Evolutionary conservation across 2,797 vertebrate species (phyloP), one percentile per base, ranked within the genome.

Genomic region (Arrhamphus sclerolepis): DNA sequence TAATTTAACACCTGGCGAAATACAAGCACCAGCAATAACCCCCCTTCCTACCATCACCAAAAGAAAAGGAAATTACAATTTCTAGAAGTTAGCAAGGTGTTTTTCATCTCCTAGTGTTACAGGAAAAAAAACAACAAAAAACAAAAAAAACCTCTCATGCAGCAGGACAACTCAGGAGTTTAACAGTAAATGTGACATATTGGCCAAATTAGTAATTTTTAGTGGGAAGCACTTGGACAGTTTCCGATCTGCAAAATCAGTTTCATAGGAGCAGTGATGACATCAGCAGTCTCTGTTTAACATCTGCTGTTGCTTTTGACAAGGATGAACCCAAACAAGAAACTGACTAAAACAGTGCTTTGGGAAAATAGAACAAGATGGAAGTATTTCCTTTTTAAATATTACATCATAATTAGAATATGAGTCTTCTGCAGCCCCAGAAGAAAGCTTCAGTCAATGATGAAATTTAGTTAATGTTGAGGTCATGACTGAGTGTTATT

Each of bases 251-350:
- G 38, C 49, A 31, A 61, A 61, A 71, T 62, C 9, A 41, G 56
- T 66, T 46, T 6, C 60, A 69, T 6, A 46, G 26, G 46, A 19
- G 60, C 24, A 9, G 29, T 73, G 19, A 78, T 59, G 46, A 72
- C 61, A 74, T 86, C 62, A 62, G 55, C 67, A 70, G 62, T 58
- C 39, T 67, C 16, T 70, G 52, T 44, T 38, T 71, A 74, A 79
- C 44, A 78, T 72, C 46, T 77, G 70, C 56, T 67, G 44, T 20
- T 65, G 42, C 56, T 52, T 57, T 56, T 69, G 22, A 62, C 41
- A 56, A 22, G 22, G 53, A 46, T 14, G 54, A 64, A n/a, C 4
- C 5, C 2, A 46, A 58, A 75, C 54, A 17, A 61, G 18, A 69
- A 58, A 43, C 17, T 48, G 18, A 9, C 18, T 47, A 28, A 34